Base-by-base conservation (phyloP, 2,113 vertebrate genomes). In the Megalops atlanticus region DNA sequence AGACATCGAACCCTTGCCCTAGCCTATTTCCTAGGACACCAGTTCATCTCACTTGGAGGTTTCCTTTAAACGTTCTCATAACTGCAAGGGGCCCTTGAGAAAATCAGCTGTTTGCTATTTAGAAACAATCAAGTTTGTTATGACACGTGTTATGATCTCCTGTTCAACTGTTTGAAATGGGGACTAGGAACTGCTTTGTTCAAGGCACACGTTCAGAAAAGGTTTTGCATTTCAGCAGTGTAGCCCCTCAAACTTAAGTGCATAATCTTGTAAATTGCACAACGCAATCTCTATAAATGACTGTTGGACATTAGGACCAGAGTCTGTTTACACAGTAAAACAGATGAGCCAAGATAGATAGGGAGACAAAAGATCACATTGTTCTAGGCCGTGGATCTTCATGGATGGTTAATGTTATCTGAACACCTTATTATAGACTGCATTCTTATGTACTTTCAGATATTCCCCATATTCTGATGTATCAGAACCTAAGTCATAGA, bases 41-140 rank as follows among this genome's bases (percentile, higher is more conserved):
- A 18, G 39, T 33, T 45, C 38, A 78, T 41, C 47, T 79, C 40
- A 35, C n/a, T 12, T 39, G 36, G 16, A 21, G 24, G n/a, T 54
- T 14, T 52, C 52, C 36, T 16, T 16, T 52, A 27, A 71, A 18
- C 45, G 45, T 49, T 49, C 16, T 36, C 47, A 38, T 54, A n/a
- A n/a, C 58, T 31, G 58, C 58, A 31, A 64, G 58, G 58, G 58
- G 31, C 31, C 45, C n/a, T 24, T 69, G 24, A 69, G n/a, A 58
- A 35, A 24, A 78, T 79, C 64, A 79, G 18, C 77, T 79, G 77
- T 70, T 71, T 33, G 77, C 41, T 64, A 70, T 70, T 71, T 43
- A 68, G 77, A 70, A 70, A 71, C 18, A 70, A 79, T 79, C 64
- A 21, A 33, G 8, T n/a, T 14, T 4, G 40, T 71, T 70, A 71